Percentiles rank a stretch among this genome's conserved stretches.
phyloP scores from a whole-genome alignment of 1,140 invertebrate species.

The Psix sp. region DNA sequence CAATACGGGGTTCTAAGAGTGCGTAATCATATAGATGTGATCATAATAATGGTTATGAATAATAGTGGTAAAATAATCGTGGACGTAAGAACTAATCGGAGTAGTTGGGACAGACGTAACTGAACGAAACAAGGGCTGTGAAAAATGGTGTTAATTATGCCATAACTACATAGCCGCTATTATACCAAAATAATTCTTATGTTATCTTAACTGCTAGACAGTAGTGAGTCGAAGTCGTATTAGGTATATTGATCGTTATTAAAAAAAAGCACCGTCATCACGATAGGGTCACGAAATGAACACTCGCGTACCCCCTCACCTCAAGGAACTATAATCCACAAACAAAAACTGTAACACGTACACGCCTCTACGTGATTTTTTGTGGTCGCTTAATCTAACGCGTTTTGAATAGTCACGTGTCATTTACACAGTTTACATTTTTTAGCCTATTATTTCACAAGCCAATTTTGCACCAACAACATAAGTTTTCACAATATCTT shows the following conservation, averaged over 20 bases:
- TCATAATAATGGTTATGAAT: conserved; percentile 54
- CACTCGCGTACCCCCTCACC: conserved; percentile 62
- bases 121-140: conserved; percentile 30
- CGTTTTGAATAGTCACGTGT: conserved; percentile 1
- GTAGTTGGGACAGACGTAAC: conserved; percentile 30
- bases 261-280: conserved; percentile 77
- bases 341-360: conserved; percentile 4
- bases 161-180: conserved; percentile 34
- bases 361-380: conserved; percentile 7
- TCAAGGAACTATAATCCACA: conserved; percentile 74
- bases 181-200: conserved; percentile 48
- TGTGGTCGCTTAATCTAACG: conserved; percentile 12
- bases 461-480: too few species aligned
- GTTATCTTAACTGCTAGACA: conserved; percentile 29
- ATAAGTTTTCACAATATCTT: too few species aligned
- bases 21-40: conserved; percentile 45
- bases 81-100: conserved; percentile 44
- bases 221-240: conserved; percentile 21
- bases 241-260: conserved; percentile 42
- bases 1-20: too few species aligned
- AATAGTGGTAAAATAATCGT: conserved; percentile 59
- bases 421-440: too few species aligned
- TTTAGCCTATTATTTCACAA: too few species aligned
- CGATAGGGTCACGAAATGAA: conserved; percentile 67
- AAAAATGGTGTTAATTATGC: conserved; percentile 38